Percentiles rank a stretch among this genome's conserved stretches.
These are phyloP conservation scores for Drosophila multiciliata DNA, from an alignment of 2,888 invertebrate genomes.

Conservation along the genomic window DNA sequence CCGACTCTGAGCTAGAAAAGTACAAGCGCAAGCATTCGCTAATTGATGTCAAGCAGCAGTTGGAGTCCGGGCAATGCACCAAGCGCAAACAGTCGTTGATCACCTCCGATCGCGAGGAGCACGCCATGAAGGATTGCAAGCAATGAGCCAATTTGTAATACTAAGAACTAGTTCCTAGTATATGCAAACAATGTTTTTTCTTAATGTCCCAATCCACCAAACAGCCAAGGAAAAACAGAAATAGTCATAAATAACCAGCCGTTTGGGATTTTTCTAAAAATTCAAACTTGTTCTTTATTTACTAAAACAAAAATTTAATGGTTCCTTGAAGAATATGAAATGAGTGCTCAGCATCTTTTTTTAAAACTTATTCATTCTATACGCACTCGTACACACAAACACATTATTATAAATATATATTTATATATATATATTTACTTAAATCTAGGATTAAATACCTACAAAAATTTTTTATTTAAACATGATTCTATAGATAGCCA, in stretches of 20 bases:
- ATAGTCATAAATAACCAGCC: conserved; percentile 19
- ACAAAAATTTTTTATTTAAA: conserved; percentile 20
- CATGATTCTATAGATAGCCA: conserved; percentile 31
- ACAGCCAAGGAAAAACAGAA: conserved; percentile 6
- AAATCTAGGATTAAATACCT: conserved; percentile 25
- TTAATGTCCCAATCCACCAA: background rate
- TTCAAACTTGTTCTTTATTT: conserved; percentile 1
- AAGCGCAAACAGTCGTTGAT: conserved; percentile 77
- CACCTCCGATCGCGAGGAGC: conserved; percentile 73
- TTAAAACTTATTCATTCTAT: conserved; percentile 18
- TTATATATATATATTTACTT: conserved; percentile 1
- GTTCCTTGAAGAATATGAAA: conserved; percentile 15
- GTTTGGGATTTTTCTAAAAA: conserved; percentile 4
- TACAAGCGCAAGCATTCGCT: conserved; percentile 81
- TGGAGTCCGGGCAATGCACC: conserved; percentile 68
- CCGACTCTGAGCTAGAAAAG: conserved; percentile 80
- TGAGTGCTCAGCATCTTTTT: conserved; percentile 42
- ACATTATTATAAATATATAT: conserved; percentile 9
- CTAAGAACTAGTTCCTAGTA: conserved; percentile 56
- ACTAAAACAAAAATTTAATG: conserved; percentile 13
- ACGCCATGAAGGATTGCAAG: conserved; percentile 77
- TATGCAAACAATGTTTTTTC: conserved; percentile 64
- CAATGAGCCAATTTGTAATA: conserved; percentile 53
- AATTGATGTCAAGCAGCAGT: conserved; percentile 74
- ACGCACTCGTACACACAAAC: conserved; percentile 6